Evolutionary conservation across 2,888 invertebrate species (phyloP).

Genomic region (Drosophila mimica): DNA sequence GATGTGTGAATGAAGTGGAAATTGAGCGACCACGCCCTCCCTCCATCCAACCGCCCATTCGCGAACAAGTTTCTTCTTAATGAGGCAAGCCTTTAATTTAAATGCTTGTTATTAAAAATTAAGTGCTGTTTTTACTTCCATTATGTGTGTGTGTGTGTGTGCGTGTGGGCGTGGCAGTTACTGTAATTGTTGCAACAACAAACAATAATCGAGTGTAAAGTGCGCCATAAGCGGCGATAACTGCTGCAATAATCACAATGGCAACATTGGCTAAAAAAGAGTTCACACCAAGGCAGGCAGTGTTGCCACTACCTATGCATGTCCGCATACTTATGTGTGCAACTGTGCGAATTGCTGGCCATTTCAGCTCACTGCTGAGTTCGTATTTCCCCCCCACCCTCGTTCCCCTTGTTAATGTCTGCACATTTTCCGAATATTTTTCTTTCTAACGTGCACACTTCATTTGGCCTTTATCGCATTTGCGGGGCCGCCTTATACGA

Average conservation of each 20-base stretch:
- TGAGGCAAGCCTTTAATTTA: constrained; percentile 49
- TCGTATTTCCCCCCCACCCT: background rate
- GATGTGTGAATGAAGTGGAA: constrained; percentile 50
- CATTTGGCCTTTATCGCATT: constrained; percentile 63
- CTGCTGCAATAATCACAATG: constrained; percentile 40
- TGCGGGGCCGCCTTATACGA: constrained; percentile 51
- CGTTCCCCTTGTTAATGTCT: constrained; percentile 33
- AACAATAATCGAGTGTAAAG: constrained; percentile 35
- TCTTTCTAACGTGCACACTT: constrained; percentile 32
- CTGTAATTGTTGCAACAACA: constrained; percentile 50
- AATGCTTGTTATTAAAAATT: constrained; percentile 76
- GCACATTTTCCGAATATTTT: constrained; percentile 47
- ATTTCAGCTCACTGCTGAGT: constrained; percentile 48
- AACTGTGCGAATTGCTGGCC: constrained; percentile 25
- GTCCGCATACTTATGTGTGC: constrained; percentile 7
- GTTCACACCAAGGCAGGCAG: constrained; percentile 18
- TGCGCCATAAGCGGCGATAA: constrained; percentile 36
- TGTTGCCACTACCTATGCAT: constrained; percentile 6
- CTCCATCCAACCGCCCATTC: constrained; percentile 1
- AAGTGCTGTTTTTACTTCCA: constrained; percentile 49
- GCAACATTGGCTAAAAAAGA: constrained; percentile 40
- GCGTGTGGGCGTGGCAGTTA: constrained; percentile 21
- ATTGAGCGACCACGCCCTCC: constrained; percentile 17
- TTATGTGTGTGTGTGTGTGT: background rate
- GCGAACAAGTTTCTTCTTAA: constrained; percentile 42